Conservation (phyloP, 2,888 invertebrate genomes). For the Melanostoma mellinum region DNA sequence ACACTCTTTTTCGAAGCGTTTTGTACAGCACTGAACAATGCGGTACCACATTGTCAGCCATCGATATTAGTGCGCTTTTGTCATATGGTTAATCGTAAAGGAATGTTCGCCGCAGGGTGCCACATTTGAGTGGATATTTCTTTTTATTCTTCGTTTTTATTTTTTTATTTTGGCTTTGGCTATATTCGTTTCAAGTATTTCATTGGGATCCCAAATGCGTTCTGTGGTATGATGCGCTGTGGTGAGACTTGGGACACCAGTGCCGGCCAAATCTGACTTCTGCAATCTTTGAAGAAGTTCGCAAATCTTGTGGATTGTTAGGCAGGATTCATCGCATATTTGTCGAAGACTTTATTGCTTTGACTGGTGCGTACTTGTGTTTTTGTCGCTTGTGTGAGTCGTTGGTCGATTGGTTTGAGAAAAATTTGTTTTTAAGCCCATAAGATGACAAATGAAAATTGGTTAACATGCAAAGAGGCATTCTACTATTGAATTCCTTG, state of each 20-base stretch:
- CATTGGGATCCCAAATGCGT: constrained; percentile 39
- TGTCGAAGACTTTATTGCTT: constrained; percentile 71
- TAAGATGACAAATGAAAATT: too few species aligned
- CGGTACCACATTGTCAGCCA: constrained; percentile 70
- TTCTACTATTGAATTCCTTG: too few species aligned
- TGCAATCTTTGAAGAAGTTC: constrained; percentile 64
- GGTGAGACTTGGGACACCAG: constrained; percentile 64
- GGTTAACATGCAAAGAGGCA: too few species aligned
- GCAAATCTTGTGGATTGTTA: constrained; percentile 66
- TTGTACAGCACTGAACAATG: constrained; percentile 60
- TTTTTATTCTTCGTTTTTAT: not conserved
- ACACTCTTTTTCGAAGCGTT: constrained; percentile 62
- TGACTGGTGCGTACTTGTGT: constrained; percentile 39
- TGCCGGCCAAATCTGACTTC: constrained; percentile 62
- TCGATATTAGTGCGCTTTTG: constrained; percentile 72
- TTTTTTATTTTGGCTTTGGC: constrained; percentile 9
- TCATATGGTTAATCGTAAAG: constrained; percentile 72
- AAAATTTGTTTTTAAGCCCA: too few species aligned
- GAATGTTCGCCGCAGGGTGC: constrained; percentile 70
- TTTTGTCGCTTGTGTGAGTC: not conserved
- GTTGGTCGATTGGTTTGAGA: not conserved
- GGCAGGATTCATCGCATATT: constrained; percentile 69
- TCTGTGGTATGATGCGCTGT: constrained; percentile 29
- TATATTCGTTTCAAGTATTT: constrained; percentile 13
- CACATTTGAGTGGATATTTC: constrained; percentile 42